Percentiles rank a stretch among this genome's conserved stretches.
These are phyloP conservation scores for Periophthalmus modestus DNA, from an alignment of 2,113 vertebrate genomes.

Conservation along the genomic window DNA sequence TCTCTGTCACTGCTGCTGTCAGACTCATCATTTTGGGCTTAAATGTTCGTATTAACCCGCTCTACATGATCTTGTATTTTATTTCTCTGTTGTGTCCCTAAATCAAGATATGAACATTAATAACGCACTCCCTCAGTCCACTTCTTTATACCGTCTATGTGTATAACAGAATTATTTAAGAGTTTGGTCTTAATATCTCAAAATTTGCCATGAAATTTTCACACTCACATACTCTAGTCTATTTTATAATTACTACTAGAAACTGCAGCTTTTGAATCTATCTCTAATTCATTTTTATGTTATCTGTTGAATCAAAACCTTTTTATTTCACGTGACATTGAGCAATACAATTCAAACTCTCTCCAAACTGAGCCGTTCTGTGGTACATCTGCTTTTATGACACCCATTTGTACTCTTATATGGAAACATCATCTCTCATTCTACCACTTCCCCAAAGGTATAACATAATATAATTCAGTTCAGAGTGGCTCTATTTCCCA, in stretches of 20 bases:
- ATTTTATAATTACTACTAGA: neutral
- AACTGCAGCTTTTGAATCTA: neutral
- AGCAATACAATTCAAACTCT: neutral
- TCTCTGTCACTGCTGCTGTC: too few relatives aligned
- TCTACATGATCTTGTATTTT: too few relatives aligned
- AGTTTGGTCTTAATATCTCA: neutral
- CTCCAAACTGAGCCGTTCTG: conserved; percentile 9
- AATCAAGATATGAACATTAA: too few relatives aligned
- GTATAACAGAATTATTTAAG: too few relatives aligned
- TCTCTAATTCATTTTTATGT: neutral
- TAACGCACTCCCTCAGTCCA: too few relatives aligned
- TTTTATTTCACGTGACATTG: neutral
- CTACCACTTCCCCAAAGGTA: neutral
- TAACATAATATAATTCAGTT: neutral
- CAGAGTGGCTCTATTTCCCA: conserved; percentile 17
- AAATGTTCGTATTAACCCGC: too few relatives aligned
- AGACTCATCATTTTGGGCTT: too few relatives aligned
- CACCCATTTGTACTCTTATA: conserved; percentile 6
- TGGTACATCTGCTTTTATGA: conserved; percentile 6
- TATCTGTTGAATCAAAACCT: neutral
- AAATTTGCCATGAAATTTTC: neutral
- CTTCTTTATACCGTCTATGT: too few relatives aligned
- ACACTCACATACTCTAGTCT: too few relatives aligned
- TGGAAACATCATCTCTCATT: neutral
- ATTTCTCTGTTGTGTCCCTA: too few relatives aligned